Percentiles rank a stretch among this genome's conserved stretches.
These are phyloP conservation scores for Sorex maritimensis DNA, from an alignment of 2,797 vertebrate genomes.

Conservation along the genomic window DNA sequence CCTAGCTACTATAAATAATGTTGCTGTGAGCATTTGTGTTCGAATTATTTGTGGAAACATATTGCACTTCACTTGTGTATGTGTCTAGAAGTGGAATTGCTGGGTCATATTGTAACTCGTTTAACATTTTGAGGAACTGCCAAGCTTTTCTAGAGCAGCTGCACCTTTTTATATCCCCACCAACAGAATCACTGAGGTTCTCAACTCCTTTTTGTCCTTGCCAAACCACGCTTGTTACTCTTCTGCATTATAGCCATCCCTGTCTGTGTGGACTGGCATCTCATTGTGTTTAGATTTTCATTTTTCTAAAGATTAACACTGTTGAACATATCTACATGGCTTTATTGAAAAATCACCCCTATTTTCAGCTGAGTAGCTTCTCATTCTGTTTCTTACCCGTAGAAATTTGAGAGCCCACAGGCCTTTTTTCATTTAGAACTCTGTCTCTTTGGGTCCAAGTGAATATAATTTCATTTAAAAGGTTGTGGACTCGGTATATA, in stretches of 20 bases:
- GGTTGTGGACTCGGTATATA: neutral
- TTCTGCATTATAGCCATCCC: neutral
- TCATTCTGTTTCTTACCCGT: neutral
- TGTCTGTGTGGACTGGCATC: neutral
- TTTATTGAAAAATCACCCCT: neutral
- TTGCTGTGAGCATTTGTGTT: neutral
- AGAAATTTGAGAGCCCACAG: neutral
- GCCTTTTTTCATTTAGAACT: neutral
- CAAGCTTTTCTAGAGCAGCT: neutral
- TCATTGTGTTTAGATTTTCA: constrained; percentile 30
- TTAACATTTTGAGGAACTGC: neutral
- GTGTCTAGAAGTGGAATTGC: too few species aligned
- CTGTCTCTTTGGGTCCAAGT: neutral
- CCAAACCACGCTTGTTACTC: neutral
- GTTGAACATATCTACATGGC: neutral
- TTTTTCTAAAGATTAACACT: neutral
- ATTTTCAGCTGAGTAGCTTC: neutral
- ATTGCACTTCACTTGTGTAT: too few species aligned
- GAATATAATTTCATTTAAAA: neutral
- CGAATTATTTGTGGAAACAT: neutral
- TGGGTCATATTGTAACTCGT: too few species aligned
- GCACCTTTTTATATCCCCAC: neutral
- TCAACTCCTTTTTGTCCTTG: neutral
- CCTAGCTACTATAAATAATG: neutral
- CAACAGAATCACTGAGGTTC: neutral